Evolutionary conservation across 2,797 vertebrate genomes (phyloP), one percentile per base, ranked within the genome.

Genomic region (Thaleichthys pacificus): DNA sequence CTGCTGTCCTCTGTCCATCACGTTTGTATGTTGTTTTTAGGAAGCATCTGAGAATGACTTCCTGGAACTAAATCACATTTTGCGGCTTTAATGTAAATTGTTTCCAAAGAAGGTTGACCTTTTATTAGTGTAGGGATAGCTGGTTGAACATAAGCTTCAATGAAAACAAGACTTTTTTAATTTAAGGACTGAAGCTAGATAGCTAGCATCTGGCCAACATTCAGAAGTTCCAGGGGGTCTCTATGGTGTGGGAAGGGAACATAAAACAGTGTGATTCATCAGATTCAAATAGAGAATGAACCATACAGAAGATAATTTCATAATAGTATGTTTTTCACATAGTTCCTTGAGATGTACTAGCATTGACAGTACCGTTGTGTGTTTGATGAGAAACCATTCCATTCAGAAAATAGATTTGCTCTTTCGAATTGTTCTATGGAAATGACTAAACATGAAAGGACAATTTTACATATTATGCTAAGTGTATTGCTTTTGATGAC

Each of bases 31-130:
- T 61, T 61, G 30, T 28, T 14, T 14, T 26, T 14, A 17, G 22
- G 24, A 22, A 26, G 22, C 11, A 5, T 61, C 26, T 65, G 63
- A 42, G 56, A 22, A 58, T 58, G n/a, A 58, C 63, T 65, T 65
- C 63, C 63, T 65, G 63, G 63, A 65, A 65, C 35, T 65, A 21
- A 38, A 65, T 38, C 22, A 38, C 42, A 47, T 38, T 61, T 61
- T 24, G 26, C 15, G 26, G 32, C 4, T 38, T 38, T 47, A 21
- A n/a, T 22, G n/a, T 21, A 42, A 21, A 38, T 42, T 24, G 63
- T 65, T 65, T 65, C 32, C 63, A 24, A 66, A 47, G 22, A 49
- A n/a, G 38, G 12, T 14, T 66, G 12, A 49, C 64, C 38, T 24
- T 14, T 14, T 65, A n/a, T 56, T 56, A 56, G 51, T 56, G 51